Conservation (phyloP, 1,140 invertebrate genomes). For the Drosophila orosa region DNA sequence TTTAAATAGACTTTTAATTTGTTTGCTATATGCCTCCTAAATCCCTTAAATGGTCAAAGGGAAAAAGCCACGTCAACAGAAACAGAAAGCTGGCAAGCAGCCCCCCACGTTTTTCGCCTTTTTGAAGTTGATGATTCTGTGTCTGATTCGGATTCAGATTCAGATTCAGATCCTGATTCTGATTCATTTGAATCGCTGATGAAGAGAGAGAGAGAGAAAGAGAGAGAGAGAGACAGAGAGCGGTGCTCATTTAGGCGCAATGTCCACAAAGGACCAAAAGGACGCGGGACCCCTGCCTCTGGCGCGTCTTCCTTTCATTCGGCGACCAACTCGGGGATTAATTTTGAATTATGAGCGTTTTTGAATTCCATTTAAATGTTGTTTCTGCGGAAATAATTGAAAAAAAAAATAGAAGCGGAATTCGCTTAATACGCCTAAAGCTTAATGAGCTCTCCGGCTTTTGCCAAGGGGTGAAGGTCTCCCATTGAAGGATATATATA, state of each 20-base stretch:
- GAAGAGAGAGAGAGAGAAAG: constrained; percentile 32
- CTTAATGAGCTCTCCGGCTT: constrained; percentile 67
- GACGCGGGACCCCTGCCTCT: constrained; percentile 7
- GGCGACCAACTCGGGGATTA: constrained; percentile 61
- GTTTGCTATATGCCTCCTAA: background rate
- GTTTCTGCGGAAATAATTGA: constrained; percentile 60
- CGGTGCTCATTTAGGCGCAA: constrained; percentile 73
- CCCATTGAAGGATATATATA: constrained; percentile 2
- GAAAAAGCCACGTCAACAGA: constrained; percentile 67
- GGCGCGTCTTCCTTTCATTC: constrained; percentile 47
- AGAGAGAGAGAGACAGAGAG: background rate
- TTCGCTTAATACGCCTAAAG: constrained; percentile 68
- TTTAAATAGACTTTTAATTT: constrained; percentile 39
- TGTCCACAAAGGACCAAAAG: constrained; percentile 52
- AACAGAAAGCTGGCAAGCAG: constrained; percentile 20
- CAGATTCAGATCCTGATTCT: constrained; percentile 16
- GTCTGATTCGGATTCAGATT: constrained; percentile 27
- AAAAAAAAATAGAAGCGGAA: constrained; percentile 30
- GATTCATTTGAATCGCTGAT: constrained; percentile 39
- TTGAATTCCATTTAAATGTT: constrained; percentile 72
- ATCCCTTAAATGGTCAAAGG: constrained; percentile 57
- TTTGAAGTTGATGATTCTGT: constrained; percentile 42
- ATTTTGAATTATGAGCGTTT: constrained; percentile 77
- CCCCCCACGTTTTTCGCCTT: constrained; percentile 4
- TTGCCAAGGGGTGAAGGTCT: constrained; percentile 3